These are phyloP conservation scores for Opisthograptis luteolata DNA, from an alignment of 2,888 invertebrate genomes.

Conservation along the genomic window DNA sequence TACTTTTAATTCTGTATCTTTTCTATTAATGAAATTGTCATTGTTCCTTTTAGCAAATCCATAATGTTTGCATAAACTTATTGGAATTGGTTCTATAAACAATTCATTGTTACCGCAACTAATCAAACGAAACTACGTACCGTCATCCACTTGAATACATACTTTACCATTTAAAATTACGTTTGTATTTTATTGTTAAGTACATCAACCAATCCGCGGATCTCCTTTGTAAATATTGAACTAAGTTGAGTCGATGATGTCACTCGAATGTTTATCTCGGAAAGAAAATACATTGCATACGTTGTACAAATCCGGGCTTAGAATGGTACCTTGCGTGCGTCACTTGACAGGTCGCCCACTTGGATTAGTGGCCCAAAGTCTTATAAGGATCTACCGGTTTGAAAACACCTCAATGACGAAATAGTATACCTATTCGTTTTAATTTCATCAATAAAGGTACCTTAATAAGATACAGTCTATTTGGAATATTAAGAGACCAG, in stretches of 20 bases:
- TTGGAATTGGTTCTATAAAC: conserved; percentile 5
- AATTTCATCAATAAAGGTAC: conserved; percentile 8
- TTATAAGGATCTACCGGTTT: conserved; percentile 51
- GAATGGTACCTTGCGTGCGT: conserved; percentile 54
- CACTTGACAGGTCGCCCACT: conserved; percentile 59
- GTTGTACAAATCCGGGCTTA: conserved; percentile 55
- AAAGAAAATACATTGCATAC: conserved; percentile 53
- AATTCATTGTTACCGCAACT: conserved; percentile 7
- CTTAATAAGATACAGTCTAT: conserved; percentile 14
- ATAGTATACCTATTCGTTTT: conserved; percentile 14
- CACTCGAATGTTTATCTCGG: conserved; percentile 58
- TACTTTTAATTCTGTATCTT: background rate
- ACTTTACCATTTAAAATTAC: conserved; percentile 14
- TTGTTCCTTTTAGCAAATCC: background rate
- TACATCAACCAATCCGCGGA: conserved; percentile 48
- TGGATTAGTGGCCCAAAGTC: conserved; percentile 45
- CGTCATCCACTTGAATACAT: conserved; percentile 21
- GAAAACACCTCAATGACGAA: conserved; percentile 43
- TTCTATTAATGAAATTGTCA: background rate
- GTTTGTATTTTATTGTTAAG: conserved; percentile 41
- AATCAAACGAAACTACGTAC: conserved; percentile 10
- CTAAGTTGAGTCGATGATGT: conserved; percentile 69
- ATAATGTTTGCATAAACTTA: background rate
- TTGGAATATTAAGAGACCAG: conserved; percentile 13
- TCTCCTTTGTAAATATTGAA: conserved; percentile 58